Evolutionary conservation across 1,140 invertebrate species (phyloP), one percentile per base, ranked within the genome.

Genomic region (Drosophila kurseongensis): DNA sequence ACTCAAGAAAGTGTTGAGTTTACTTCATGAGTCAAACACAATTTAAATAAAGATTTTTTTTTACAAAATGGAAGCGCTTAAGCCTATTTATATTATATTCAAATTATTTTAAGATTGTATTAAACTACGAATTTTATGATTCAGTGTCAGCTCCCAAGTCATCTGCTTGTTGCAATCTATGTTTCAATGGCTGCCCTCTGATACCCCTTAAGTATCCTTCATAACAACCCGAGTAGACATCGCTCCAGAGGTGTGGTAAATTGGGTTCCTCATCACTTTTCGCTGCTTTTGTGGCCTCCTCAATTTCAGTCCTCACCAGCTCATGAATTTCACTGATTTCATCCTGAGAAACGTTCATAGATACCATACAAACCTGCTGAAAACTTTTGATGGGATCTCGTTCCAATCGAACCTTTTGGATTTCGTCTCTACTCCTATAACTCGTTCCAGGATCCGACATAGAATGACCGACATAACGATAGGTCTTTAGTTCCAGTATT

Each of bases 311-410:
- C 2, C 10, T 41, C 13, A 41, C 40, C 13, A 41, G 40, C 40
- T n/a, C n/a, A 41, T 41, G 5, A 2, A 41, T 4, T 41, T 41
- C 40, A 4, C 6, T n/a, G 13, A 41, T n/a, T n/a, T 41, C 40
- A 14, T n/a, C 40, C 5, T 14, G 13, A 0, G 40, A n/a, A n/a
- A 41, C n/a, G 12, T n/a, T 13, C 1, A 41, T 4, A 4, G 23
- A 41, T 12, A 85, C 83, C n/a, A 94, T 61, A 13, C 95, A 93
- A 90, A 95, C 94, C 61, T 95, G 93, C 82, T 94, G 97, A 93
- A 98, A 98, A 5, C 95, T 95, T 0, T 96, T 96, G 74, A 99
- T 98, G 2, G 98, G 97, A 93, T 99, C 98, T 54, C 96, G 91
- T 27, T 95, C 97, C 92, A 97, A 95, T 23, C 98, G 93, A 1